Conservation (phyloP, 2,113 vertebrate species). For the Oophaga pumilio region DNA sequence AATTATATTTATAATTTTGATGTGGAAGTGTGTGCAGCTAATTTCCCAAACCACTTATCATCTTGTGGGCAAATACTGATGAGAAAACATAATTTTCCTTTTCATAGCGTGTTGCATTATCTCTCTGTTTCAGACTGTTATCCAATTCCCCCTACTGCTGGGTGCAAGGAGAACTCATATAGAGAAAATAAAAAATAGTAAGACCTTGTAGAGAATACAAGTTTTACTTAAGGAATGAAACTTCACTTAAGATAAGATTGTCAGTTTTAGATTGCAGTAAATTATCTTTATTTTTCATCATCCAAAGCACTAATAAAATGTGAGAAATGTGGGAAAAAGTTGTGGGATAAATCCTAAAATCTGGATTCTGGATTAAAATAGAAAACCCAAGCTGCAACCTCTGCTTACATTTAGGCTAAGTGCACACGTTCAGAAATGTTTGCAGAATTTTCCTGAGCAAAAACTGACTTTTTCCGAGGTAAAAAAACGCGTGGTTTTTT, state of each 20-base stretch:
- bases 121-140: conserved; percentile 40
- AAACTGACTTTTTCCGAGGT: too few species aligned
- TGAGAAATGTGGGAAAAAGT: neutral
- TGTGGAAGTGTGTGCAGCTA: neutral
- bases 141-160: conserved; percentile 36
- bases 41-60: conserved; percentile 23
- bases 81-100: conserved; percentile 15
- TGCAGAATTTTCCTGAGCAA: too few species aligned
- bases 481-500: too few species aligned
- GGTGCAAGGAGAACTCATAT: conserved; percentile 9
- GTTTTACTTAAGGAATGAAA: neutral
- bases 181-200: conserved; percentile 18
- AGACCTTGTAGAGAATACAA: neutral
- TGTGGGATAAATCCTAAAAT: neutral
- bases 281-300: neutral
- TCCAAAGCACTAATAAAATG: neutral
- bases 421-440: too few species aligned
- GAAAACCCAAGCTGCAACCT: neutral
- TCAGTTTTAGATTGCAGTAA: conserved; percentile 3
- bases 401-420: neutral
- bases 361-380: too few species aligned
- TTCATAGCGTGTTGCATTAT: conserved; percentile 33
- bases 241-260: conserved; percentile 15
- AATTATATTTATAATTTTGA: conserved; percentile 20
- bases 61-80: conserved; percentile 26